These are phyloP conservation scores for Limnothrissa miodon DNA, from an alignment of 2,113 vertebrate genomes.

Conservation along the genomic window DNA sequence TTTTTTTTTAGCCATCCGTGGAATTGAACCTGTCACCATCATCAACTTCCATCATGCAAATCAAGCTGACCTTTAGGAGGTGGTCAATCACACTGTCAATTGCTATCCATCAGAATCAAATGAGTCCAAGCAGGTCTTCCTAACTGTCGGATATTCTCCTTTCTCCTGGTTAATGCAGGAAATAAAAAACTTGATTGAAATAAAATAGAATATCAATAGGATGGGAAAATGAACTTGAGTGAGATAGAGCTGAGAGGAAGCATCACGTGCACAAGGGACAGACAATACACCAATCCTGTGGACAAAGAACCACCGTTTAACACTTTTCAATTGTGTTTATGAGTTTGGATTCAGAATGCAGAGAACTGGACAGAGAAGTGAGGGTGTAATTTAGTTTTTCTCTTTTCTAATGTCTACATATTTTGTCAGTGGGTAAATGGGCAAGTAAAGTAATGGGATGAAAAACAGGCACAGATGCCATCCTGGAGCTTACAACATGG, in stretches of 20 bases:
- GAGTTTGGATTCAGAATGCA: too few relatives aligned
- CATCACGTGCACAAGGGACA: too few relatives aligned
- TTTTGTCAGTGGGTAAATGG: not conserved
- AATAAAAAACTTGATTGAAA: not conserved
- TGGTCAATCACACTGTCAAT: conserved; percentile 30
- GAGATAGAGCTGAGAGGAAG: not conserved
- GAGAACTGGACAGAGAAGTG: too few relatives aligned
- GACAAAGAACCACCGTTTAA: too few relatives aligned
- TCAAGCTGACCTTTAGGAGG: conserved; percentile 31
- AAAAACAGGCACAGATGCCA: too few relatives aligned
- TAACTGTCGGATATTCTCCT: conserved; percentile 20
- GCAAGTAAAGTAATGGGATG: too few relatives aligned
- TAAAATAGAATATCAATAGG: not conserved
- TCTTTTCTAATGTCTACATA: too few relatives aligned
- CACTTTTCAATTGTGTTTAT: not conserved
- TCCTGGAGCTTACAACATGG: too few relatives aligned
- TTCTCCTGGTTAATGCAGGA: not conserved
- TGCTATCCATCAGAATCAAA: conserved; percentile 7
- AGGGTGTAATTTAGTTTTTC: too few relatives aligned
- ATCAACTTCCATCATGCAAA: conserved; percentile 40
- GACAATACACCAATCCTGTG: not conserved
- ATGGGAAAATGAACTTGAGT: not conserved
- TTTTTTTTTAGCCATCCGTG: not conserved
- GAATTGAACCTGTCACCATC: conserved; percentile 12
- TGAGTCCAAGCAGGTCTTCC: conserved; percentile 23